phyloP scores from a whole-genome alignment of 64 coral and sea anemone genomes.

The Stichodactyla helianthus region DNA sequence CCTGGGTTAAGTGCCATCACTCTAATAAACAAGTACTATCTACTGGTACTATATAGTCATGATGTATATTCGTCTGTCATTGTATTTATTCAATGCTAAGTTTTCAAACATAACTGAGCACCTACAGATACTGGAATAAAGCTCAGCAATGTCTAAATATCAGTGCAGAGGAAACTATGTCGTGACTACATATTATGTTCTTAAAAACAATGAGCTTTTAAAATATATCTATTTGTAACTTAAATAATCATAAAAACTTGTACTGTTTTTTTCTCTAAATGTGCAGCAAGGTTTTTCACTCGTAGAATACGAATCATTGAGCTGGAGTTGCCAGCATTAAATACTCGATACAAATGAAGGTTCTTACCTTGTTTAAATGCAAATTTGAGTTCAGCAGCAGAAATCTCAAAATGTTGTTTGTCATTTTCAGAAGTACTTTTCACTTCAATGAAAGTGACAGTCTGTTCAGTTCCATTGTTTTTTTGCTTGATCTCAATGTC shows the following conservation, averaged over 20 bases:
- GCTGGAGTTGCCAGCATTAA: conserved; percentile 24
- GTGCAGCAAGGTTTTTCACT: conserved; percentile 20
- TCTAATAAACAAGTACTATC: too few relatives aligned
- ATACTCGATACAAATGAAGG: conserved; percentile 50
- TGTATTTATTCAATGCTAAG: too few relatives aligned
- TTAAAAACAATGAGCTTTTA: background rate
- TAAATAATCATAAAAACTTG: conserved; percentile 41
- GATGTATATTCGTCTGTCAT: too few relatives aligned
- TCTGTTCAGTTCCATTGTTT: background rate
- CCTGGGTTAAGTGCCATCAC: too few relatives aligned
- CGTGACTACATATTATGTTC: too few relatives aligned
- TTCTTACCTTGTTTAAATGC: background rate
- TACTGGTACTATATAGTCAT: too few relatives aligned
- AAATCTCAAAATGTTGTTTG: conserved; percentile 48
- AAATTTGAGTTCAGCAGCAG: conserved; percentile 36
- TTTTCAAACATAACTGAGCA: too few relatives aligned
- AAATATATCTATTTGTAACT: background rate
- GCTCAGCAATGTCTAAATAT: too few relatives aligned
- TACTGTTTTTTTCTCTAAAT: conserved; percentile 38
- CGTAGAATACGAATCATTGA: conserved; percentile 21
- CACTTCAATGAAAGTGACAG: conserved; percentile 46
- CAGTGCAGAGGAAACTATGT: too few relatives aligned
- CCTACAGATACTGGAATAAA: too few relatives aligned
- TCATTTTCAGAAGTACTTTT: conserved; percentile 56
- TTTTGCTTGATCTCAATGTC: conserved; percentile 38